A percentile compares a stretch with the other conserved stretches of the same genome.
Evolutionary conservation across 2,888 invertebrate species (phyloP).

Genomic region (Neria commutata): DNA sequence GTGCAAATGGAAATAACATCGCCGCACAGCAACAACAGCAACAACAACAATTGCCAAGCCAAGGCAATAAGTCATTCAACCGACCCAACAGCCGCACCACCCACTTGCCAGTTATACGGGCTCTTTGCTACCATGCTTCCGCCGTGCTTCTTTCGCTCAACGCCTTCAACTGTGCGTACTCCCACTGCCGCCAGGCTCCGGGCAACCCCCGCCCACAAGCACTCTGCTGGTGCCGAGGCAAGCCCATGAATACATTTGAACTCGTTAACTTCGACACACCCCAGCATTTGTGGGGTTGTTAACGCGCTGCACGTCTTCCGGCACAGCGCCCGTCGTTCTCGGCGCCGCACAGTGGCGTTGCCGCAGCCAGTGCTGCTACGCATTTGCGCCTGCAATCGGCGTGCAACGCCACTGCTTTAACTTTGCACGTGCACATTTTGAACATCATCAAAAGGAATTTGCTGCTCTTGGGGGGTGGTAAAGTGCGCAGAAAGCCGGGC

Average conservation of each 20-base stretch:
- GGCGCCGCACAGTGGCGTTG: conserved; percentile 30
- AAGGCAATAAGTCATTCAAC: conserved; percentile 41
- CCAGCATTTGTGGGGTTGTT: conserved; percentile 57
- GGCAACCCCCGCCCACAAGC: conserved; percentile 2
- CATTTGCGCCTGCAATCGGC: conserved; percentile 3
- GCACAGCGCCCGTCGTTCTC: conserved; percentile 3
- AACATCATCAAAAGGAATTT: conserved; percentile 55
- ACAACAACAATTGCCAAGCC: conserved; percentile 16
- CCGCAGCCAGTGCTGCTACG: not conserved
- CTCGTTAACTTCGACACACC: conserved; percentile 58
- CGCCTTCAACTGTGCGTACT: conserved; percentile 2
- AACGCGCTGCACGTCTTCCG: conserved; percentile 21
- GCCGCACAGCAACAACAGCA: conserved; percentile 3
- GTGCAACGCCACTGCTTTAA: conserved; percentile 42
- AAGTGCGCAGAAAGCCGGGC: conserved; percentile 15
- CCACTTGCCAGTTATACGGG: no score
- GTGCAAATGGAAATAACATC: conserved; percentile 32
- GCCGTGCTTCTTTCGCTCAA: not conserved
- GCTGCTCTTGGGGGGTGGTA: conserved; percentile 20
- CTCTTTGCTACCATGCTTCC: no score
- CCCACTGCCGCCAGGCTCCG: conserved; percentile 28
- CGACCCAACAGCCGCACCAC: not conserved
- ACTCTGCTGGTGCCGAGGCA: conserved; percentile 38
- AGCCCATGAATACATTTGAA: conserved; percentile 60
- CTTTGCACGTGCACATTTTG: conserved; percentile 55